Base-by-base conservation (phyloP, 2,888 invertebrate species). In the Halictus ligatus region DNA sequence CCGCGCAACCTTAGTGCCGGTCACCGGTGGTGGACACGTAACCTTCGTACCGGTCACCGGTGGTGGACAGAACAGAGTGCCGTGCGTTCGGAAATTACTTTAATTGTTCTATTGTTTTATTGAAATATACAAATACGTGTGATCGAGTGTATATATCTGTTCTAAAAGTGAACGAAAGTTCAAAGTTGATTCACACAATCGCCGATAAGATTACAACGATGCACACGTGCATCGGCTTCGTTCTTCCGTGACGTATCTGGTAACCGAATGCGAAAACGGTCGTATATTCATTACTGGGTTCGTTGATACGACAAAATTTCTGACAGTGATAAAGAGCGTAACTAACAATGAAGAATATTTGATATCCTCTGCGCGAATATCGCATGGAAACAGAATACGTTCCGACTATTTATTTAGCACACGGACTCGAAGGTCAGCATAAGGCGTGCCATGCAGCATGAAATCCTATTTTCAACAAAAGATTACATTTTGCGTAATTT, bases 161-260 rank as follows among this genome's bases (percentile, higher is more conserved):
- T 89, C 69, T 77, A 76, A 78, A 73, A 69, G 80, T 73, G 81
- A 80, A 81, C 60, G 64, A 88, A 85, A 89, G 89, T 89, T 89
- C 90, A 89, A 89, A 89, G 89, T 89, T 89, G 89, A 89, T 85
- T 86, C 81, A 81, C 78, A 80, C 76, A 88, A 89, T 89, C 85
- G 46, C 21, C 78, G 89, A 89, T 89, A 89, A 89, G 88, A 89
- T 85, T 89, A 84, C 80, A 76, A 78, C 54, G 84, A 74, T 82
- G 83, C 86, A 76, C 86, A 86, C 71, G 82, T 89, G 88, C 84
- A 78, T 64, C 72, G 64, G 43, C 48, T 81, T 78, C 54, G 69
- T 67, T 83, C 80, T 89, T 75, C 75, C 76, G 75, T 60, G 78
- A 77, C 54, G 46, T 81, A 72, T 60, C 60, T 43, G 64, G 78